phyloP scores from a whole-genome alignment of 2,797 vertebrate genomes.

The Corythornis leucogaster region DNA sequence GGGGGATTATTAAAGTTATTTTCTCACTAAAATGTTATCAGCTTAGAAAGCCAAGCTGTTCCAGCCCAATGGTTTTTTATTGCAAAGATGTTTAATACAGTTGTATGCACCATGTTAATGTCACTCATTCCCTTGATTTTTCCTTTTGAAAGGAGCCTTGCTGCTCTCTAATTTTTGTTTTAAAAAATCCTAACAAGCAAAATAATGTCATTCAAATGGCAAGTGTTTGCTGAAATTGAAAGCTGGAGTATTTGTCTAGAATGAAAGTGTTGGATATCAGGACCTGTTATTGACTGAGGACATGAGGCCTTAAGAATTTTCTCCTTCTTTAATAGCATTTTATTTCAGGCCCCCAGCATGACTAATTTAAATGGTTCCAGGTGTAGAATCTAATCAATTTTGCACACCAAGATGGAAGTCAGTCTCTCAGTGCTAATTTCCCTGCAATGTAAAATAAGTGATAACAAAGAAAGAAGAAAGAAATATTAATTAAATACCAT shows the following conservation, averaged over 20 bases:
- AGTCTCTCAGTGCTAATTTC: neutral
- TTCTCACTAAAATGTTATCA: conserved; percentile 58
- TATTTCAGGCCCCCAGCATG: neutral
- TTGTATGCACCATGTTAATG: neutral
- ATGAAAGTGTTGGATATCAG: neutral
- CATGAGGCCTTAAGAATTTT: neutral
- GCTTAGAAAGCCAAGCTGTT: conserved; percentile 34
- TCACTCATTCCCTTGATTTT: conserved; percentile 1
- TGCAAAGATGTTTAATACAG: conserved; percentile 25
- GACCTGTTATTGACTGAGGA: conserved; percentile 5
- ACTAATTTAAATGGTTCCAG: conserved; percentile 7
- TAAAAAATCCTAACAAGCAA: neutral
- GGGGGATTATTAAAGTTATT: conserved; percentile 60
- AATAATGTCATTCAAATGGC: neutral
- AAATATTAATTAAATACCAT: neutral
- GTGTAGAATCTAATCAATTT: neutral
- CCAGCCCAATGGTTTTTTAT: neutral
- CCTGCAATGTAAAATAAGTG: neutral
- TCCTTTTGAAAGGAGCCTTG: neutral
- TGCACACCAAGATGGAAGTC: neutral
- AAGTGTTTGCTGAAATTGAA: conserved; percentile 19
- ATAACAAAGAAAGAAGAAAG: neutral
- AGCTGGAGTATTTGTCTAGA: neutral
- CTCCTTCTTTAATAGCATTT: neutral
- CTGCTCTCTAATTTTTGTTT: neutral